A percentile compares a stretch with the other conserved stretches of the same genome.
Conservation (phyloP, 2,113 vertebrate species). For the Myocastor coypus region DNA sequence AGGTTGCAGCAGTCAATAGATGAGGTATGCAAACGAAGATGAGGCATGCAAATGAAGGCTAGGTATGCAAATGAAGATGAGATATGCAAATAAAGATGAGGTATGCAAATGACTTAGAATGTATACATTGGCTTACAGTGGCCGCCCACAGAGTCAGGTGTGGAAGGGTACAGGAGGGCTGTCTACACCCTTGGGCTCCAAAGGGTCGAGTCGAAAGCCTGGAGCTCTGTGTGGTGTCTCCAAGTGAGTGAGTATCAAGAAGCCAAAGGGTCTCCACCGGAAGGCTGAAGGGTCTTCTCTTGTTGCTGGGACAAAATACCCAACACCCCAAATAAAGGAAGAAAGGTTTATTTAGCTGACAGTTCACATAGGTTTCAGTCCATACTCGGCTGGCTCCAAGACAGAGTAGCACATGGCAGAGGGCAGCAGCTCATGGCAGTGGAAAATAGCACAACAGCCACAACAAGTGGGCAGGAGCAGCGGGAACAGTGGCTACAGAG, state of each 20-base stretch:
- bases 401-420: no score
- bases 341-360: no score
- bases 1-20: not conserved
- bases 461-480: no score
- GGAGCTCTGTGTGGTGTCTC: no score
- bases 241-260: not conserved
- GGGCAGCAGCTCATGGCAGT: no score
- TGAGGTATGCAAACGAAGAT: not conserved
- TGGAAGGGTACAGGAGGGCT: not conserved
- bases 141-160: not conserved
- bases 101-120: not conserved
- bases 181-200: not conserved
- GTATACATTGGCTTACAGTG: not conserved
- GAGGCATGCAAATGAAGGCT: not conserved
- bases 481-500: no score
- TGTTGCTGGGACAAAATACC: no score
- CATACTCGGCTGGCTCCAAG: no score
- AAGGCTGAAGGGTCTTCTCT: not conserved
- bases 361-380: no score
- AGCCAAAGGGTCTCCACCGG: not conserved
- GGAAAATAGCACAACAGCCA: no score
- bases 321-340: no score
- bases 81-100: not conserved
- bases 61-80: not conserved
- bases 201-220: not conserved